Evolutionary conservation across 2,797 vertebrate species (phyloP).

Genomic region (Gadopsis bispinosus): DNA sequence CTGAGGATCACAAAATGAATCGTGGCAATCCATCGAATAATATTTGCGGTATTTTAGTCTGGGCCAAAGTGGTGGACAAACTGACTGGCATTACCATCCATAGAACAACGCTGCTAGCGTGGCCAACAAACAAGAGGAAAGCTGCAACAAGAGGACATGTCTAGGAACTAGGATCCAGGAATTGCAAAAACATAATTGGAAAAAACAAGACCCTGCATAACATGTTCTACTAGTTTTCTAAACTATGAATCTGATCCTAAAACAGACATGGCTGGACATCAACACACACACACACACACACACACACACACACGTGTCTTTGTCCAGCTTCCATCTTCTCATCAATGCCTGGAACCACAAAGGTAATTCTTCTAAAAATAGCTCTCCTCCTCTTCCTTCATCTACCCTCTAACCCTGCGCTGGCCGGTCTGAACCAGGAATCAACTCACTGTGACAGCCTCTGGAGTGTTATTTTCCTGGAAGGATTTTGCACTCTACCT

Average conservation of each 20-base stretch:
- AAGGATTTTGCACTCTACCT: conserved; percentile 73
- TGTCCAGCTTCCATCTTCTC: conserved; percentile 61
- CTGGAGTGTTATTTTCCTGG: conserved; percentile 86
- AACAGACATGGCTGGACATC: conserved; percentile 31
- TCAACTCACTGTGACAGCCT: conserved; percentile 59
- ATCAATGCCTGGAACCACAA: conserved; percentile 59
- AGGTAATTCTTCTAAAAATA: conserved; percentile 81
- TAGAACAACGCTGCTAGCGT: background rate
- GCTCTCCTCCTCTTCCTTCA: conserved; percentile 63
- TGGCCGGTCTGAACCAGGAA: conserved; percentile 46
- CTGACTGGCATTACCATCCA: background rate
- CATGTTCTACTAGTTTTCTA: conserved; percentile 29
- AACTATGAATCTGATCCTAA: conserved; percentile 51
- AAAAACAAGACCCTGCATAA: conserved; percentile 34
- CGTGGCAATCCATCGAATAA: background rate
- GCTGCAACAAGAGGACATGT: conserved; percentile 12
- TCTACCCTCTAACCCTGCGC: conserved; percentile 43
- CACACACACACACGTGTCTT: conserved; percentile 26
- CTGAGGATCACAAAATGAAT: background rate
- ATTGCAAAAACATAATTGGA: conserved; percentile 36
- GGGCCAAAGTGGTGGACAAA: background rate
- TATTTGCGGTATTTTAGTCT: background rate
- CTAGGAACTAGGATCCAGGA: conserved; percentile 27
- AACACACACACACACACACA: conserved; percentile 40
- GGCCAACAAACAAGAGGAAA: background rate